Evolutionary conservation across 1,140 invertebrate genomes (phyloP), one percentile per base, ranked within the genome.

Genomic region (Drosophila takahashii): DNA sequence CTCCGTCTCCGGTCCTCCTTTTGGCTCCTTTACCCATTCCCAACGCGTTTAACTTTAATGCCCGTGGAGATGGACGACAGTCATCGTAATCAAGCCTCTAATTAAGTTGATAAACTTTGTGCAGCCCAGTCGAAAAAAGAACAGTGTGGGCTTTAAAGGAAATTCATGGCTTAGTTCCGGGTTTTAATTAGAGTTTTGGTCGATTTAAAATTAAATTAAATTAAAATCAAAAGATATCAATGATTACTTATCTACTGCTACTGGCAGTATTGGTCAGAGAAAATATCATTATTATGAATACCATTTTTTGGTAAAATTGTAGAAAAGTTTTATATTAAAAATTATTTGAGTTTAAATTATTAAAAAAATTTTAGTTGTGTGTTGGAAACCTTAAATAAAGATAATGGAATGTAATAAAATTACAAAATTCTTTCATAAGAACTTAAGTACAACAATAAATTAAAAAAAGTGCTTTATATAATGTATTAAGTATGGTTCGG

Each of bases 11-110:
- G 36, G 15, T 6, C 16, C 36, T 8, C 32, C n/a, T 27, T 64
- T 10, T 48, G 56, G 59, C 51, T 60, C 37, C 70, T 60, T 70
- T 65, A 50, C 58, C 57, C 16, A 64, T 60, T 48, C 64, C 22
- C 32, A 42, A 9, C 36, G 57, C 84, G 56, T 79, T 89, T 79
- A 77, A 79, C 71, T 89, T 84, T 77, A 87, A 87, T 85, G 72
- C 48, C 58, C 36, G 37, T 50, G 74, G 66, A 77, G 65, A 77
- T 67, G 73, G 71, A 53, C 61, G 47, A 48, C 70, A 73, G 65
- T 81, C 60, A 79, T 75, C 56, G 84, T 87, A 89, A 87, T 87
- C 84, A 89, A 87, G 84, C 84, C 85, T 89, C 84, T 87, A 87
- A 87, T 87, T 89, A 87, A 87, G 84, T 87, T 87, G 79, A 84